phyloP scores from a whole-genome alignment of 2,888 invertebrate species.

The Platycheirus rosarum region DNA sequence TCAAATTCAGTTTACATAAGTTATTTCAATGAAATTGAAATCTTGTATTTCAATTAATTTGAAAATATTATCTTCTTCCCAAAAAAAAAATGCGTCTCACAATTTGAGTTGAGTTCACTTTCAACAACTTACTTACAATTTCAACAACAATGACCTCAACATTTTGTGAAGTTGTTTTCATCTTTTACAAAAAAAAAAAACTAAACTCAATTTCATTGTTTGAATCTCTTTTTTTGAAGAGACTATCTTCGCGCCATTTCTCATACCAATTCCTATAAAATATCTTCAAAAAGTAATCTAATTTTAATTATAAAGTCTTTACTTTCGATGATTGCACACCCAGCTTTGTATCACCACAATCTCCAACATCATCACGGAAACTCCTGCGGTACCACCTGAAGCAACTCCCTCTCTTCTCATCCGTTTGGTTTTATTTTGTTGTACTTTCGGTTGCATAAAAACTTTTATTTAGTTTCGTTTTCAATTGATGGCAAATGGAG shows the following conservation, averaged over 20 bases:
- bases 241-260: no score
- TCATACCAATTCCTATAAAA: conserved; percentile 22
- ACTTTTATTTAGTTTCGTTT: conserved; percentile 51
- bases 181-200: background rate
- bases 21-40: no score
- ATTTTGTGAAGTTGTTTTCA: conserved; percentile 26
- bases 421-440: background rate
- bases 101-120: conserved; percentile 8
- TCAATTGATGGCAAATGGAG: conserved; percentile 48
- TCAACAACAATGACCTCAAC: conserved; percentile 39
- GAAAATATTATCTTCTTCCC: no score
- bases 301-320: conserved; percentile 70
- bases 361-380: conserved; percentile 33
- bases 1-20: no score
- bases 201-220: background rate
- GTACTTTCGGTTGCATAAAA: conserved; percentile 48
- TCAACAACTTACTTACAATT: conserved; percentile 19
- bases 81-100: background rate
- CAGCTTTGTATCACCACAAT: conserved; percentile 15
- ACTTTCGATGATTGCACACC: conserved; percentile 59
- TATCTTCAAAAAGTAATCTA: conserved; percentile 55
- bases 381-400: conserved; percentile 13
- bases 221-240: no score
- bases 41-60: no score
- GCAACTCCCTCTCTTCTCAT: conserved; percentile 8